Evolutionary conservation across 2,888 invertebrate species (phyloP).

Genomic region (Tipula lateralis): DNA sequence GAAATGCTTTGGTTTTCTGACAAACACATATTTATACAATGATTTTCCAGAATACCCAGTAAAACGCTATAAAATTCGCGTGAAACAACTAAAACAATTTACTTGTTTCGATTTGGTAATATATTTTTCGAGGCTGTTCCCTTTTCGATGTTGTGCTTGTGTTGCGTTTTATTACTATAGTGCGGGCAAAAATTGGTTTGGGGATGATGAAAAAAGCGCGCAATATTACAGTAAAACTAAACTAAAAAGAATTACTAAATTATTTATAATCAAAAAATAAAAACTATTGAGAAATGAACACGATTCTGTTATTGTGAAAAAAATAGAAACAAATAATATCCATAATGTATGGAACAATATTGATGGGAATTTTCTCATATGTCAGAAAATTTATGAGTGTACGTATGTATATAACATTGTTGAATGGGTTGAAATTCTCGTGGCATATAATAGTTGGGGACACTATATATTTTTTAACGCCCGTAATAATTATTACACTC

Average conservation of each 20-base stretch:
- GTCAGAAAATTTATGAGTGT: neutral
- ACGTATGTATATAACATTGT: neutral
- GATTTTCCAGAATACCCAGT: neutral
- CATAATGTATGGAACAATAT: slow-evolving; percentile 11
- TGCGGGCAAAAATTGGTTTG: neutral
- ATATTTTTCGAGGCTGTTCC: neutral
- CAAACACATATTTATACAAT: slow-evolving; percentile 2
- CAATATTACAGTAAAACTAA: slow-evolving; percentile 15
- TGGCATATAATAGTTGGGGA: neutral
- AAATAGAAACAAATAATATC: neutral
- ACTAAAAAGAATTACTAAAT: slow-evolving; percentile 6
- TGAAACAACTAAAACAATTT: neutral
- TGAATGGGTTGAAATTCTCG: neutral
- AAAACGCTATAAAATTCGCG: neutral
- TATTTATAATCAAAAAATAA: neutral
- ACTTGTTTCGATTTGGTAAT: slow-evolving; percentile 4
- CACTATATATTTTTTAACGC: slow-evolving; percentile 7
- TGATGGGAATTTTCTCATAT: slow-evolving; percentile 11
- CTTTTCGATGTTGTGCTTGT: neutral
- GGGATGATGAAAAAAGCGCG: neutral
- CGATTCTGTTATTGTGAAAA: neutral
- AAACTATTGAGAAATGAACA: neutral
- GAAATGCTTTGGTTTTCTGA: neutral
- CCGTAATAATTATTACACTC: slow-evolving; percentile 9
- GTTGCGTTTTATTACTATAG: neutral